phyloP scores from a whole-genome alignment of 2,113 vertebrate species.

The Nerophis lumbriciformis region DNA sequence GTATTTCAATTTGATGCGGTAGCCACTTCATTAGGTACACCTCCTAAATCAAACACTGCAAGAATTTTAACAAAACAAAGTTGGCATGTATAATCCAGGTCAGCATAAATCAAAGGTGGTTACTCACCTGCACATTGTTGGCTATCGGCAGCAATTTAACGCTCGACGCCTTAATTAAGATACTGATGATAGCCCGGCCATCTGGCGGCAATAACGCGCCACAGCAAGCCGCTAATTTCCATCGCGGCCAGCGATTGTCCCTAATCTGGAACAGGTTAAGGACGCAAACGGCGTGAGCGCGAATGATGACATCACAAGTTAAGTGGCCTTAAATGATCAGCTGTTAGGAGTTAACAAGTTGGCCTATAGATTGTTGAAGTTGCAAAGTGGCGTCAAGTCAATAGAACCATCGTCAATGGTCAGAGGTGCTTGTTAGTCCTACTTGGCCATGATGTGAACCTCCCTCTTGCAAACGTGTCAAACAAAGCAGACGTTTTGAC shows the following conservation, averaged over 20 bases:
- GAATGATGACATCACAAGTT: too few species aligned
- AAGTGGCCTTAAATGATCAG: too few species aligned
- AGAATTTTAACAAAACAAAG: too few species aligned
- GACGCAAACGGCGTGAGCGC: too few species aligned
- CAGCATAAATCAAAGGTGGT: slow-evolving; percentile 19
- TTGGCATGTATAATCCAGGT: not conserved
- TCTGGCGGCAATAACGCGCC: slow-evolving; percentile 22
- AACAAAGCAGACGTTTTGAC: not conserved
- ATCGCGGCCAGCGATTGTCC: not conserved
- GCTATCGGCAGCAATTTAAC: slow-evolving; percentile 32
- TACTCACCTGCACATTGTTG: not conserved
- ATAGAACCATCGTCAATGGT: too few species aligned
- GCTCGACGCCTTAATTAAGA: slow-evolving; percentile 22
- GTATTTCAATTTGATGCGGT: slow-evolving; percentile 10
- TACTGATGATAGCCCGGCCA: slow-evolving; percentile 47
- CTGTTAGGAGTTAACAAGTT: too few species aligned
- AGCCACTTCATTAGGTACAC: too few species aligned
- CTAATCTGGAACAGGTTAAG: slow-evolving; percentile 32
- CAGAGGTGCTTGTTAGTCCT: too few species aligned
- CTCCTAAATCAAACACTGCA: too few species aligned
- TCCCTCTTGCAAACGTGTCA: not conserved
- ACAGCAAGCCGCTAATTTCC: slow-evolving; percentile 30
- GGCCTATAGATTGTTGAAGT: too few species aligned
- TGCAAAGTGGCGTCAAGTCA: too few species aligned
- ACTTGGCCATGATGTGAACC: too few species aligned